Conservation (phyloP, 2,888 invertebrate species). For the Melinaea menophilus region DNA sequence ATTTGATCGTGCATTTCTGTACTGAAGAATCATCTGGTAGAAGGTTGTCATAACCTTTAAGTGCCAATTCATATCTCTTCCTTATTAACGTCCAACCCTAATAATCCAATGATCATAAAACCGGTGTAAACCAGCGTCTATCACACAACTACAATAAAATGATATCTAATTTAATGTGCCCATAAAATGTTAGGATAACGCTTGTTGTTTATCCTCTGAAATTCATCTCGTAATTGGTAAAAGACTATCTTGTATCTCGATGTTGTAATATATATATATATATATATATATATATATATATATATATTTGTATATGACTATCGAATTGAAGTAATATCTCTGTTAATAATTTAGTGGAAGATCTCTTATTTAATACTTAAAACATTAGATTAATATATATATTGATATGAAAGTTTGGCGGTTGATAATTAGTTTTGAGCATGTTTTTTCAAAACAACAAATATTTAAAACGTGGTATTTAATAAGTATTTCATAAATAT, state of each 20-base stretch:
- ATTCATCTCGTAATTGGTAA: conserved; percentile 25
- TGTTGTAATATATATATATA: not conserved
- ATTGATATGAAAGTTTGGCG: too few species aligned
- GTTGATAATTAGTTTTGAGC: too few species aligned
- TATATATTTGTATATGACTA: not conserved
- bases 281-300: too few species aligned
- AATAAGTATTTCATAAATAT: too few species aligned
- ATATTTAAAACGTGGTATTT: too few species aligned
- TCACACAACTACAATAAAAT: conserved; percentile 32
- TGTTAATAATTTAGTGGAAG: too few species aligned
- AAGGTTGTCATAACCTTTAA: not conserved
- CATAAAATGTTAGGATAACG: conserved; percentile 32
- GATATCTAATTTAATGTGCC: conserved; percentile 32
- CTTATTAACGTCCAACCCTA: conserved; percentile 22
- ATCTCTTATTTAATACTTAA: too few species aligned
- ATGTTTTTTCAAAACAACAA: too few species aligned
- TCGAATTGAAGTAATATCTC: too few species aligned
- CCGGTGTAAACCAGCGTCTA: conserved; percentile 30
- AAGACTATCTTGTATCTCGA: not conserved
- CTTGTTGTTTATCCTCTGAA: conserved; percentile 34
- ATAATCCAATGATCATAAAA: conserved; percentile 33
- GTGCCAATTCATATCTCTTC: conserved; percentile 9
- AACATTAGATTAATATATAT: too few species aligned
- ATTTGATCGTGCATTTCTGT: too few species aligned
- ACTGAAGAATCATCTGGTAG: not conserved